Base-by-base conservation (phyloP, 2,888 invertebrate species). In the Tiphia femorata region DNA sequence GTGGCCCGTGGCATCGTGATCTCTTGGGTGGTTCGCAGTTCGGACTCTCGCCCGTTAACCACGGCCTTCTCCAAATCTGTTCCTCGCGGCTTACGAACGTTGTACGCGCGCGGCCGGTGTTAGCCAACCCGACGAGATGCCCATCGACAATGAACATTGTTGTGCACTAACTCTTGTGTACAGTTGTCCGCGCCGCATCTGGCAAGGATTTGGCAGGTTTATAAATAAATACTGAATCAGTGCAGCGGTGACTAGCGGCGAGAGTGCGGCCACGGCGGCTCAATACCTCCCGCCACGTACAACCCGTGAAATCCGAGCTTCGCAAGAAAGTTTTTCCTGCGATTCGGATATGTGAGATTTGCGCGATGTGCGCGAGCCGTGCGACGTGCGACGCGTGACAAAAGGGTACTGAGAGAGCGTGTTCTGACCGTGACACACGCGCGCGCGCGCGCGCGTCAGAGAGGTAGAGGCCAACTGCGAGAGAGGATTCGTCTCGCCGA, bases 161-260 rank as follows among this genome's bases (percentile, higher is more conserved):
- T n/a, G n/a, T n/a, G n/a, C n/a, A 14, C 33, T 14, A 33, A 33
- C 12, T 33, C 6, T 8, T 25, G 33, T 14, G 33, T 5, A 33
- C 33, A 33, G 14, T 33, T 33, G 14, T 33, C 33, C 14, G 33
- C 33, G 33, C 33, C 64, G 58, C 66, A 63, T 73, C 76, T 77
- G 76, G 79, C 79, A 76, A 66, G 67, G 75, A 67, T 74, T 70
- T 75, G 73, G 72, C 73, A 67, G 69, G 70, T 75, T 77, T 79
- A 79, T 80, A 80, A 80, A 80, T 79, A 80, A 80, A 73, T 77
- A 73, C 72, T 77, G 79, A 79, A 74, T 80, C 79, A 77, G 78
- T 77, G 76, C 73, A 75, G 70, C 64, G 70, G 70, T 61, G 40
- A 57, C 54, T 47, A 40, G 47, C 56, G 20, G 42, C 25, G 41